Evolutionary conservation across 2,888 invertebrate species (phyloP), one percentile per base, ranked within the genome.

Genomic region (Scaptomyza caliginosa): DNA sequence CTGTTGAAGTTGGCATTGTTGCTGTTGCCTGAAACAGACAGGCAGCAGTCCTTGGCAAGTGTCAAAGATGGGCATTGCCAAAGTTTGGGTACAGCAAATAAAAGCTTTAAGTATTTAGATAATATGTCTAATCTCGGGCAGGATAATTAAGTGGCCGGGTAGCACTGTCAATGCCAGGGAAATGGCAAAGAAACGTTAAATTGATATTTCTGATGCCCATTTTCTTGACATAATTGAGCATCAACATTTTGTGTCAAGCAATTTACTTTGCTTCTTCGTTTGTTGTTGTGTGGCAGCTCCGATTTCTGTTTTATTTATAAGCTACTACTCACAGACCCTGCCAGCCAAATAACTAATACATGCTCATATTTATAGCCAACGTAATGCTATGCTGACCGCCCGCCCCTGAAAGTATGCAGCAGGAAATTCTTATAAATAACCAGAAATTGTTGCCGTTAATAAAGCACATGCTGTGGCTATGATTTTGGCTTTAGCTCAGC

Each of bases 401-500:
- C 23, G 28, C 59, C 40, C 32, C 11, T 19, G 8, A 36, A 67
- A 66, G 49, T 51, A 70, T 63, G 59, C 60, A 60, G 39, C 40
- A 64, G 28, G 42, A 77, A 68, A 64, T 71, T 32, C 43, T 45
- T 64, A 81, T 59, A 52, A 77, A 74, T 81, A 80, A 66, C 40
- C 65, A 81, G 58, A 74, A 73, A 69, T 64, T 55, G 59, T 64
- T 60, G 59, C 57, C 67, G 54, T 64, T 72, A 79, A 73, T 75
- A 66, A 76, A 74, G 62, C 63, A 72, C 50, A 52, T 19, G 6
- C 21, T 28, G 16, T 16, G 17, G 8, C 2, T 16, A 34, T 19
- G 34, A 6, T 21, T 50, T 55, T 42, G 24, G 39, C 43, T 24
- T 68, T 23, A 40, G 59, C 30, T 54, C 48, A 54, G 49, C 54